These are phyloP conservation scores for Hylaea fasciaria DNA, from an alignment of 2,888 invertebrate genomes.

Conservation along the genomic window DNA sequence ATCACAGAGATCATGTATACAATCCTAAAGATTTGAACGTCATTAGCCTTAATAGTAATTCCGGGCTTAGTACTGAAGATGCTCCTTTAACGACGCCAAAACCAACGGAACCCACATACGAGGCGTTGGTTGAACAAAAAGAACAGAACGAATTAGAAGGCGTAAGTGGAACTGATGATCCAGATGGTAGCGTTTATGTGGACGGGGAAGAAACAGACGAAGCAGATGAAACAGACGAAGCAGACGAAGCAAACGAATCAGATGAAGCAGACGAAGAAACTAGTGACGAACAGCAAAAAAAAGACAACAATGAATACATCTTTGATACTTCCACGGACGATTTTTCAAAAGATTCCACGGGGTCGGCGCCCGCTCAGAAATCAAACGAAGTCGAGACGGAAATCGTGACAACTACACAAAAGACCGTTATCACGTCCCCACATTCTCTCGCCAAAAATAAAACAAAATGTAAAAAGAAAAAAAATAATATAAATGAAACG, in stretches of 20 bases:
- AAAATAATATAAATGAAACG: slow-evolving; percentile 48
- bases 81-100: slow-evolving; percentile 32
- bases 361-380: slow-evolving; percentile 39
- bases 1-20: slow-evolving; percentile 54
- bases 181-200: slow-evolving; percentile 15
- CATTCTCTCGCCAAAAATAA: slow-evolving; percentile 63
- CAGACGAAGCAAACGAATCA: slow-evolving; percentile 16
- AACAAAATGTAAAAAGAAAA: slow-evolving; percentile 78
- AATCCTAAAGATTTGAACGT: slow-evolving; percentile 36
- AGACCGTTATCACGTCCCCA: slow-evolving; percentile 49
- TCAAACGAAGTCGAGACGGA: slow-evolving; percentile 53
- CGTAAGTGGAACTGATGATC: slow-evolving; percentile 21
- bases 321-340: slow-evolving; percentile 53
- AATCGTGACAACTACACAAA: slow-evolving; percentile 46
- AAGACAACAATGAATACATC: slow-evolving; percentile 65
- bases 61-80: slow-evolving; percentile 39
- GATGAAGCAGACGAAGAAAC: slow-evolving; percentile 33
- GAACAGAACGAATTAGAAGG: slow-evolving; percentile 44
- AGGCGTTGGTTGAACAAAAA: slow-evolving; percentile 50
- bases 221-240: slow-evolving; percentile 8
- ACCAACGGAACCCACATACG: slow-evolving; percentile 47
- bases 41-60: slow-evolving; percentile 38
- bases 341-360: slow-evolving; percentile 33
- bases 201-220: slow-evolving; percentile 25
- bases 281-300: slow-evolving; percentile 53